Evolutionary conservation across 2,888 invertebrate genomes (phyloP).

Genomic region (Pristionchus japonicus): DNA sequence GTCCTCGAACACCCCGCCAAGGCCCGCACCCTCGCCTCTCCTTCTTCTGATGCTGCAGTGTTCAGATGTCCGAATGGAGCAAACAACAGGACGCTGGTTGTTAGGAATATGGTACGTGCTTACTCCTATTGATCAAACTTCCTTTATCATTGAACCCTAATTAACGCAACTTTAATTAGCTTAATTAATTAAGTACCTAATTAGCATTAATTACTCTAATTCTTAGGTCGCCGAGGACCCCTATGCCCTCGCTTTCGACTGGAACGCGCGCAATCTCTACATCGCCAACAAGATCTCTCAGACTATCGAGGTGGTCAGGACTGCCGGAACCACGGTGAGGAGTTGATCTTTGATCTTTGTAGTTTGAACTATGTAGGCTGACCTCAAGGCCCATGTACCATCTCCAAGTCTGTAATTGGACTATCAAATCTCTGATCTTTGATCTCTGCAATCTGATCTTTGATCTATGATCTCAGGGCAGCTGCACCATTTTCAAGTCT

Average conservation of each 20-base stretch:
- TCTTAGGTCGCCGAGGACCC: constrained; percentile 82
- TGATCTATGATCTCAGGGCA: too few relatives aligned
- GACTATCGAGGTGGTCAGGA: constrained; percentile 87
- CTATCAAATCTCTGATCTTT: too few relatives aligned
- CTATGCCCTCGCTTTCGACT: constrained; percentile 92
- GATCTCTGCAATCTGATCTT: too few relatives aligned
- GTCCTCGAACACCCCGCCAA: constrained; percentile 77
- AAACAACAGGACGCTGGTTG: constrained; percentile 11
- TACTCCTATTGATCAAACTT: too few relatives aligned
- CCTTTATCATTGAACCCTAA: too few relatives aligned
- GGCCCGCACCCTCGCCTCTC: constrained; percentile 66
- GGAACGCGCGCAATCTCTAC: constrained; percentile 94
- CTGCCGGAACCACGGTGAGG: constrained; percentile 62
- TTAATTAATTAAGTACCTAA: too few relatives aligned
- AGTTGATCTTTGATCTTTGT: neutral
- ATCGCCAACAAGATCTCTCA: constrained; percentile 88
- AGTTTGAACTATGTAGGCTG: neutral
- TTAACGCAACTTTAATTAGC: too few relatives aligned
- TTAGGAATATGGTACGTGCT: constrained; percentile 37
- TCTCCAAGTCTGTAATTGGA: neutral
- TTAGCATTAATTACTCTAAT: too few relatives aligned
- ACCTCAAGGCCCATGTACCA: too few relatives aligned
- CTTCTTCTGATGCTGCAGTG: constrained; percentile 66
- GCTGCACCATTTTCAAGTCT: too few relatives aligned
- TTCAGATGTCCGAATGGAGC: constrained; percentile 34